Evolutionary conservation across 2,113 vertebrate species (phyloP).

Genomic region (Camelus dromedarius): DNA sequence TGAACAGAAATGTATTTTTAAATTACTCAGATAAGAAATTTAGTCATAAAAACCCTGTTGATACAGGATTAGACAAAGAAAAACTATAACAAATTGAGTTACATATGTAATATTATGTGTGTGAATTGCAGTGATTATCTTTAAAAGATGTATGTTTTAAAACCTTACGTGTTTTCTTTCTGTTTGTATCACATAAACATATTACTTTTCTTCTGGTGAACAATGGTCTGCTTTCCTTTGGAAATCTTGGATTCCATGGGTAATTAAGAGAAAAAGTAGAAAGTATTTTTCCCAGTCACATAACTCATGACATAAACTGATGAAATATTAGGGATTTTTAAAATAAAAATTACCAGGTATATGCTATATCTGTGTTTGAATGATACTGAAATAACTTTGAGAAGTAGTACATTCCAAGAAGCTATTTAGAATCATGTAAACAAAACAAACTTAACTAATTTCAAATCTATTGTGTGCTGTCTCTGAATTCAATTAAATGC

Average conservation of each 20-base stretch:
- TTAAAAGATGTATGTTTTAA: constrained; percentile 75
- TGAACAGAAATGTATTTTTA: constrained; percentile 71
- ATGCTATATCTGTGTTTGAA: neutral
- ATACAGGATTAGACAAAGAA: constrained; percentile 72
- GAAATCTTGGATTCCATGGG: neutral
- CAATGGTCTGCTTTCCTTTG: constrained; percentile 31
- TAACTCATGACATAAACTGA: neutral
- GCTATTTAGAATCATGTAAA: neutral
- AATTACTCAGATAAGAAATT: constrained; percentile 72
- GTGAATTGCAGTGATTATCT: constrained; percentile 84
- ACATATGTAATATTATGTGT: constrained; percentile 69
- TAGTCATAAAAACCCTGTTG: constrained; percentile 55
- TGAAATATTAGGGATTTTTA: neutral
- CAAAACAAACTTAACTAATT: neutral
- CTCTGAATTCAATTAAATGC: neutral
- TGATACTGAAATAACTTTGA: neutral
- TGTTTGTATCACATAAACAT: constrained; percentile 43
- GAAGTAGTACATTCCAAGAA: neutral
- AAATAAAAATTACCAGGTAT: neutral
- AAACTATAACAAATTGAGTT: constrained; percentile 41
- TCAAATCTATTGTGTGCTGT: neutral
- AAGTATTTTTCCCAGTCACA: neutral
- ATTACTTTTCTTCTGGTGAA: constrained; percentile 61
- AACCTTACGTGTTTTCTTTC: constrained; percentile 71
- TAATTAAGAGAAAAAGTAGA: neutral